Evolutionary conservation across 1,140 invertebrate species (phyloP).

Genomic region (Drosophila nannoptera): DNA sequence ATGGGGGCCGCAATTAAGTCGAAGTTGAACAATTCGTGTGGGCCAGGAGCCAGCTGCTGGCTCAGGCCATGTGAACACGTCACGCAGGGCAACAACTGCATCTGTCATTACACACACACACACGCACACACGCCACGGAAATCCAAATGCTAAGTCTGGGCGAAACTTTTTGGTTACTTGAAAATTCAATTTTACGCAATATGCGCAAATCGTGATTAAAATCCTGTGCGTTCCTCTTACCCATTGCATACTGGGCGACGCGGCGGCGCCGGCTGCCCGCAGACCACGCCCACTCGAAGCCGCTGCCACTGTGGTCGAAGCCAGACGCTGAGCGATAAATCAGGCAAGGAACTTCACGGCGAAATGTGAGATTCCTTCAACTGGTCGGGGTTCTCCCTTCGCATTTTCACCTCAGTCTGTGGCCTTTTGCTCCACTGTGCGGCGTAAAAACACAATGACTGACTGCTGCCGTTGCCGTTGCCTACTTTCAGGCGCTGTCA

Average conservation of each 20-base stretch:
- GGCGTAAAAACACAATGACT: constrained; percentile 25
- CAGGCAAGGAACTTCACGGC: background rate
- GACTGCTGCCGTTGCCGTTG: constrained; percentile 25
- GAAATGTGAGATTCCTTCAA: background rate
- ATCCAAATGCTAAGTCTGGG: constrained; percentile 17
- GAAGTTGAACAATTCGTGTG: constrained; percentile 23
- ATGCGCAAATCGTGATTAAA: constrained; percentile 77
- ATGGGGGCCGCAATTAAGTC: constrained; percentile 69
- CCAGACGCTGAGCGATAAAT: background rate
- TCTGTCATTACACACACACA: constrained; percentile 43
- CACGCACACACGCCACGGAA: background rate
- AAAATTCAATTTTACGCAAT: constrained; percentile 77
- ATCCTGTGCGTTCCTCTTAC: constrained; percentile 51
- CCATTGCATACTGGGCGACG: constrained; percentile 53
- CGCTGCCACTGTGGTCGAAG: constrained; percentile 13
- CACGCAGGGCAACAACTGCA: constrained; percentile 34
- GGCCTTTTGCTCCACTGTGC: background rate
- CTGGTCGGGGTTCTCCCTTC: background rate
- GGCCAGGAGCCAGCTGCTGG: constrained; percentile 7
- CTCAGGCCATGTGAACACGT: constrained; percentile 53
- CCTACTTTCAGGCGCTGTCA: constrained; percentile 32
- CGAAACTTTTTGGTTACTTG: constrained; percentile 69
- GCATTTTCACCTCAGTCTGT: too few species aligned
- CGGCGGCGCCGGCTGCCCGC: background rate
- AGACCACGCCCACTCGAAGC: background rate